A percentile compares a stretch with the other conserved stretches of the same genome.
Conservation (phyloP, 1,140 invertebrate genomes). For the Trichomalopsis sarcophagae region DNA sequence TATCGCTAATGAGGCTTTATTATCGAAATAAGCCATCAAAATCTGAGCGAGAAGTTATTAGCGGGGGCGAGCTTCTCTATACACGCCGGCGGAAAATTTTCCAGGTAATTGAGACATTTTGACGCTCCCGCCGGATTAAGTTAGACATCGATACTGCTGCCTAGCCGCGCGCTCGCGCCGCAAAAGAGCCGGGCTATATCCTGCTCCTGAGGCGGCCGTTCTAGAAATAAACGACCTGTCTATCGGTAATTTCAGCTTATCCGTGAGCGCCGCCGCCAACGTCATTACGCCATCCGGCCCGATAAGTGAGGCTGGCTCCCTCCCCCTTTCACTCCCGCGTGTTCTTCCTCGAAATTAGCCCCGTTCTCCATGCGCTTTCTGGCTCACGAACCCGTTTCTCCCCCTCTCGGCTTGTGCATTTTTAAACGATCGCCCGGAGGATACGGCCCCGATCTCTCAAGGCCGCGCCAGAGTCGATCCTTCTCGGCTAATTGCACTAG, state of each 20-base stretch:
- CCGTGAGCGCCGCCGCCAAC: background rate
- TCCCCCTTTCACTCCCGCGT: background rate
- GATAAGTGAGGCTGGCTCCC: conserved; percentile 37
- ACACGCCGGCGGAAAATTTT: background rate
- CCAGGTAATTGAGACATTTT: conserved; percentile 35
- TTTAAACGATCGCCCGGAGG: background rate
- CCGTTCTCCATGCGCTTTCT: conserved; percentile 2
- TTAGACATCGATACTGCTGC: conserved; percentile 31
- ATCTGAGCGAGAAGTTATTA: conserved; percentile 28
- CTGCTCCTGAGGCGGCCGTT: background rate
- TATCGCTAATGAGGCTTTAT: conserved; percentile 26
- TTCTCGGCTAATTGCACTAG: background rate
- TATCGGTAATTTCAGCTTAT: conserved; percentile 43
- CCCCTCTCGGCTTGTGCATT: background rate
- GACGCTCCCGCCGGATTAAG: conserved; percentile 36
- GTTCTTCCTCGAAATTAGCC: background rate
- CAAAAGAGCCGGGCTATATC: background rate
- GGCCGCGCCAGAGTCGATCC: background rate
- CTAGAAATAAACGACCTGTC: conserved; percentile 33
- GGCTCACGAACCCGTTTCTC: background rate
- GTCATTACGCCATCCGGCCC: conserved; percentile 15
- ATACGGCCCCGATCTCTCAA: background rate
- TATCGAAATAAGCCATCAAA: conserved; percentile 35
- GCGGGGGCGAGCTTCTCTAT: no score
- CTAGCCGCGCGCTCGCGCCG: background rate